A percentile compares a stretch with the other conserved stretches of the same genome.
These are phyloP conservation scores for Craterocephalus amniculus DNA, from an alignment of 2,797 vertebrate species.

Conservation along the genomic window DNA sequence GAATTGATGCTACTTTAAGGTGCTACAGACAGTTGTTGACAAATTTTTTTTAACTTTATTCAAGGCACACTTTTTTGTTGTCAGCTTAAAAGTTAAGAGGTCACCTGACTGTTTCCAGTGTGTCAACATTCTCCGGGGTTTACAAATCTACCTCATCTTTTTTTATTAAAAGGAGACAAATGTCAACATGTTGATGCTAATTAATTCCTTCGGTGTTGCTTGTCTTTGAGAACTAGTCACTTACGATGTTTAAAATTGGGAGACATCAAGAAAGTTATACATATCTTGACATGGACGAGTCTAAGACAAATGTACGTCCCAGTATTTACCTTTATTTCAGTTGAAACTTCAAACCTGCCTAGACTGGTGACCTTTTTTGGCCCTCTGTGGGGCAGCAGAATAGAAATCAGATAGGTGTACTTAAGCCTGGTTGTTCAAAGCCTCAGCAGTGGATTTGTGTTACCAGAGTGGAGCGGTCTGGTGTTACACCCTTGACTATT, in stretches of 20 bases:
- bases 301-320: slow-evolving; percentile 2
- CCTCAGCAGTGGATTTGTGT: slow-evolving; percentile 61
- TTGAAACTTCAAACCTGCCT: slow-evolving; percentile 43
- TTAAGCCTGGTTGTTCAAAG: slow-evolving; percentile 70
- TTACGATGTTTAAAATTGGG: not conserved
- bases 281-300: slow-evolving; percentile 1
- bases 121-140: not conserved
- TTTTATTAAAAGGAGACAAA: not conserved
- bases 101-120: not conserved
- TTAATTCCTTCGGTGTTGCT: not conserved
- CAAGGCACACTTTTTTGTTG: not conserved
- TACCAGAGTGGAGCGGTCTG: slow-evolving; percentile 42
- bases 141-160: slow-evolving; percentile 1
- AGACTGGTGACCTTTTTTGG: slow-evolving; percentile 60
- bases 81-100: not conserved
- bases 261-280: not conserved
- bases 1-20: not conserved
- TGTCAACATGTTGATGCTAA: not conserved
- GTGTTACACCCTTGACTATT: slow-evolving; percentile 39
- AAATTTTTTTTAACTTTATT: not conserved
- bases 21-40: not conserved
- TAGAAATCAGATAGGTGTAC: slow-evolving; percentile 77
- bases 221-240: not conserved
- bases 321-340: slow-evolving; percentile 42
- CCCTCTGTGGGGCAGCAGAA: slow-evolving; percentile 43